Conservation (phyloP, 2,113 vertebrate species). For the Elgaria multicarinata region DNA sequence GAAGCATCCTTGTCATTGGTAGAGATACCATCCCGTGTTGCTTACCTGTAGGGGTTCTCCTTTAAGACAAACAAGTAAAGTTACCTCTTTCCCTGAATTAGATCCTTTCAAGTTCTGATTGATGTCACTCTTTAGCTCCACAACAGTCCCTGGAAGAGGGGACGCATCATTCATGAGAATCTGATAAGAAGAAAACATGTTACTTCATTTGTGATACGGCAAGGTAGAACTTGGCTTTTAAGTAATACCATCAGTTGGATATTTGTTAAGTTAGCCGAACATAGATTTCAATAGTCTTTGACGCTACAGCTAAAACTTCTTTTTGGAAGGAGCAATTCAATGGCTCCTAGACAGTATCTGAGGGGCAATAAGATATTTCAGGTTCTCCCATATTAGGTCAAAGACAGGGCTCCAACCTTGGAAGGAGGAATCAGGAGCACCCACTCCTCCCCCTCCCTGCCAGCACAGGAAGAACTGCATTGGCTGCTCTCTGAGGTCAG, state of each 20-base stretch:
- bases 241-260: background rate
- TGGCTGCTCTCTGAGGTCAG: too few species aligned
- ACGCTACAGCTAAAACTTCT: background rate
- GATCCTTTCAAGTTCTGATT: background rate
- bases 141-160: rapidly evolving
- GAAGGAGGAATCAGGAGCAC: too few species aligned
- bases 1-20: background rate
- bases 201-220: rapidly evolving
- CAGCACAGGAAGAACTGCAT: too few species aligned
- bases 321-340: background rate
- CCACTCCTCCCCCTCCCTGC: too few species aligned
- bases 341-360: too few species aligned
- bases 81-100: background rate
- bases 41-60: slow-evolving; percentile 46
- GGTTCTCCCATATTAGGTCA: too few species aligned
- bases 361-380: too few species aligned
- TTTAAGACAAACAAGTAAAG: background rate
- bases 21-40: background rate
- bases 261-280: background rate
- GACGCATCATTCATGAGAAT: background rate
- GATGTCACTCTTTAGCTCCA: background rate
- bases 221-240: background rate
- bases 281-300: background rate
- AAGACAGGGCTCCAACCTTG: too few species aligned
- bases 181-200: slow-evolving; percentile 48